A percentile compares a stretch with the other conserved stretches of the same genome.
These are phyloP conservation scores for Brachyrhaphis roseni DNA, from an alignment of 2,797 vertebrate species.

Conservation along the genomic window DNA sequence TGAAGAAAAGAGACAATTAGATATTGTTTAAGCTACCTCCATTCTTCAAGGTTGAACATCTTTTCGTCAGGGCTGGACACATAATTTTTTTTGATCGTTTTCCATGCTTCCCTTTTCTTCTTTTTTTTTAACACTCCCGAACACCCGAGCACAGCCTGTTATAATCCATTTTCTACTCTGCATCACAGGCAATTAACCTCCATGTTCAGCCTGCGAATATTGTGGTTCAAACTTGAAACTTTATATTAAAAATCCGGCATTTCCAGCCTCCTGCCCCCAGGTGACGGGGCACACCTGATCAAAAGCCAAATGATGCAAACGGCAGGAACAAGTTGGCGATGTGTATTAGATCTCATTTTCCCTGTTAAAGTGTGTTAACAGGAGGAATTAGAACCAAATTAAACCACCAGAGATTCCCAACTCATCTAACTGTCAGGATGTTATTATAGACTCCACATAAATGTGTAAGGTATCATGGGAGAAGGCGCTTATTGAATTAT, in stretches of 20 bases:
- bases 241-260: neutral
- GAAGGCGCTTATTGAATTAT: constrained; percentile 76
- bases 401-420: constrained; percentile 70
- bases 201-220: neutral
- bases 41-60: neutral
- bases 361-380: constrained; percentile 74
- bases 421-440: constrained; percentile 72
- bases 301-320: constrained; percentile 27
- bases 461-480: constrained; percentile 74
- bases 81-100: neutral
- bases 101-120: constrained; percentile 6
- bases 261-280: neutral
- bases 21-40: neutral
- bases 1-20: neutral
- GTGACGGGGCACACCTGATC: constrained; percentile 3
- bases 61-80: neutral
- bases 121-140: neutral
- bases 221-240: constrained; percentile 5
- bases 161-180: constrained; percentile 9
- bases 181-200: constrained; percentile 19
- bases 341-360: constrained; percentile 64
- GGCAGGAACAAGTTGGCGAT: constrained; percentile 23
- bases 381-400: constrained; percentile 74
- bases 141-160: neutral
- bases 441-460: constrained; percentile 75